These are phyloP conservation scores for Strigamia maritima DNA, from an alignment of 2,888 invertebrate species.

Conservation along the genomic window DNA sequence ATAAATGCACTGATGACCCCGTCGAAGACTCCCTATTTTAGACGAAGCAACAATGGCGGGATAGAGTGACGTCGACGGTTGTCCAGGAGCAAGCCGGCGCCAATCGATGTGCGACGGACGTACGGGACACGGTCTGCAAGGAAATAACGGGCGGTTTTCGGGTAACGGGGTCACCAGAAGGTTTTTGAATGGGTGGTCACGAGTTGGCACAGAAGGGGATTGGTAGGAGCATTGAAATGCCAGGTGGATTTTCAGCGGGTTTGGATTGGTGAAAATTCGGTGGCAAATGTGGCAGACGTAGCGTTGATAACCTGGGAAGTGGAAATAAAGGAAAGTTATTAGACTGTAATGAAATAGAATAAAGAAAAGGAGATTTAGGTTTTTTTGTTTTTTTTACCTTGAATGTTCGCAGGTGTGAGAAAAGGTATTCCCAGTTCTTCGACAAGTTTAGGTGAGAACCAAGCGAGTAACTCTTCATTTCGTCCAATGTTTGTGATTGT, in stretches of 20 bases:
- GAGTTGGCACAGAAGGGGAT: background rate
- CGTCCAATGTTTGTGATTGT: conserved; percentile 50
- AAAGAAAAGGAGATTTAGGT: background rate
- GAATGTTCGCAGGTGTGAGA: conserved; percentile 72
- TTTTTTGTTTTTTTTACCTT: too few relatives aligned
- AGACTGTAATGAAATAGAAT: background rate
- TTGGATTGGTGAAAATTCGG: conserved; percentile 73
- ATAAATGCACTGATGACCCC: conserved; percentile 83
- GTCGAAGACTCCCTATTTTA: conserved; percentile 46
- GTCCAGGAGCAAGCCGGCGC: background rate
- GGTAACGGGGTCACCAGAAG: background rate
- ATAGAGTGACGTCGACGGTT: background rate
- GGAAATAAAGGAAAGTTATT: background rate
- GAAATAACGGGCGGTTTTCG: background rate
- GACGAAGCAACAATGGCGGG: background rate
- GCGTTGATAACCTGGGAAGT: conserved; percentile 65
- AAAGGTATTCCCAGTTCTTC: conserved; percentile 73
- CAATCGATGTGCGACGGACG: background rate
- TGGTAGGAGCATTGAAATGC: conserved; percentile 63
- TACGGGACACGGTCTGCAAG: background rate
- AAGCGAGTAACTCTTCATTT: conserved; percentile 70
- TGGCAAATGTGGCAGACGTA: conserved; percentile 80
- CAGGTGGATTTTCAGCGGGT: conserved; percentile 82
- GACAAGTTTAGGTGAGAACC: conserved; percentile 76
- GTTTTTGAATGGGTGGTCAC: background rate